A percentile compares a stretch with the other conserved stretches of the same genome.
Evolutionary conservation across 2,888 invertebrate species (phyloP).

Genomic region (Pseudococcus viburni): DNA sequence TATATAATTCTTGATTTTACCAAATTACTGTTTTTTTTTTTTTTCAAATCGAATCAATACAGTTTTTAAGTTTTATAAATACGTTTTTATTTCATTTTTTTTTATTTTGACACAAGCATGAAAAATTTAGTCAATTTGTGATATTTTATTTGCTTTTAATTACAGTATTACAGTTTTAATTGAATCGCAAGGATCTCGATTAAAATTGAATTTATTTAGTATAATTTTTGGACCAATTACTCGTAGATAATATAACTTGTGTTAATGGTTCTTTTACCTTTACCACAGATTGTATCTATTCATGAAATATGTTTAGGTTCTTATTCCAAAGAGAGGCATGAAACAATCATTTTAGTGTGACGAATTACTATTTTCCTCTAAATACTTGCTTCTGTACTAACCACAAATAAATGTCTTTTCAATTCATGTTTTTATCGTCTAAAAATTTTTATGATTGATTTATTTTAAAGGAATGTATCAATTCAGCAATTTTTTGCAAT

Average conservation of each 20-base stretch:
- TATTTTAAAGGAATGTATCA: neutral
- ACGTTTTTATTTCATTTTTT: constrained; percentile 12
- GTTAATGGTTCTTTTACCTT: neutral
- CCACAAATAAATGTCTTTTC: neutral
- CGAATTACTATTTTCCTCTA: neutral
- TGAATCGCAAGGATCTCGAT: neutral
- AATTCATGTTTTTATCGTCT: neutral
- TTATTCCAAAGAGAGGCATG: neutral
- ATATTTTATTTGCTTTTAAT: constrained; percentile 27
- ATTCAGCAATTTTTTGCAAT: too few relatives aligned
- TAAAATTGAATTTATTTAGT: neutral
- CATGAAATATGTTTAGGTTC: neutral
- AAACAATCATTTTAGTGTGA: neutral
- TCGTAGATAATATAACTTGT: neutral
- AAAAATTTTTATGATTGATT: neutral
- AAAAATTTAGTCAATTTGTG: constrained; percentile 25
- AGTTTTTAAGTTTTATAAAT: constrained; percentile 28
- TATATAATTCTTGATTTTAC: constrained; percentile 43
- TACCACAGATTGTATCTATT: neutral
- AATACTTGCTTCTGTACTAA: neutral
- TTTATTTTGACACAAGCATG: neutral
- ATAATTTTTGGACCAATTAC: neutral
- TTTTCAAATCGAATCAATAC: neutral
- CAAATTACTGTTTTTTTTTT: constrained; percentile 8
- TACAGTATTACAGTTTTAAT: constrained; percentile 28